phyloP scores from a whole-genome alignment of 2,888 invertebrate genomes.

The Rambutsinella grinnellia region DNA sequence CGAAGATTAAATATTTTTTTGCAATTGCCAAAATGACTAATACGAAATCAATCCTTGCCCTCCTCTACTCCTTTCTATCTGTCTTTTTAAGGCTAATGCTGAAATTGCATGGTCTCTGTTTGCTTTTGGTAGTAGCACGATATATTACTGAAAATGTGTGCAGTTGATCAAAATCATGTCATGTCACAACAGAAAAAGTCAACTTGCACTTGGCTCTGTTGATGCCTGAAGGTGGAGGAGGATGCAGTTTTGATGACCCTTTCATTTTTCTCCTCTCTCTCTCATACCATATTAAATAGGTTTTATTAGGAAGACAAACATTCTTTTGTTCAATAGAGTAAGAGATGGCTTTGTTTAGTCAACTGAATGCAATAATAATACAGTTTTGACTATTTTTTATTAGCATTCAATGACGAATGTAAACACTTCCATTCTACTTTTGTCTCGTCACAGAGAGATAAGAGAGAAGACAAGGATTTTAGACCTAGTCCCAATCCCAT shows the following conservation, averaged over 20 bases:
- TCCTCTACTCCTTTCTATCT: not conserved
- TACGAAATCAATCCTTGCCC: not conserved
- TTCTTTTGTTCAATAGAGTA: slow-evolving; percentile 25
- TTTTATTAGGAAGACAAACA: slow-evolving; percentile 1
- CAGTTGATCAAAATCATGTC: not conserved
- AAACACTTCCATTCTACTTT: not conserved
- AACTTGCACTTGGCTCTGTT: no score
- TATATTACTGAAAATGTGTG: no score
- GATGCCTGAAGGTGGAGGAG: slow-evolving; percentile 37
- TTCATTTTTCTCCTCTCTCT: slow-evolving; percentile 12
- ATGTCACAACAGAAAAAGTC: not conserved
- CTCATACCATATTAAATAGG: not conserved
- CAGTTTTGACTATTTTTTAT: not conserved
- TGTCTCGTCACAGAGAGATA: no score
- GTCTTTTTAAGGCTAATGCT: not conserved
- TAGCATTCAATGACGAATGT: no score
- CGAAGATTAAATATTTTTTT: no score
- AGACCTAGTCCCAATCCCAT: no score
- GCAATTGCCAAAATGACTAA: not conserved
- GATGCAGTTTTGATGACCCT: slow-evolving; percentile 40
- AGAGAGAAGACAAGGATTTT: no score
- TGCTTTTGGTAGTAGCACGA: not conserved
- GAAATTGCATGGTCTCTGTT: slow-evolving; percentile 1
- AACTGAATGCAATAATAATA: no score
- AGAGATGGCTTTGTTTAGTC: not conserved